These are phyloP conservation scores for Macrostomum lignano DNA, from an alignment of 1,140 invertebrate genomes.

Conservation along the genomic window DNA sequence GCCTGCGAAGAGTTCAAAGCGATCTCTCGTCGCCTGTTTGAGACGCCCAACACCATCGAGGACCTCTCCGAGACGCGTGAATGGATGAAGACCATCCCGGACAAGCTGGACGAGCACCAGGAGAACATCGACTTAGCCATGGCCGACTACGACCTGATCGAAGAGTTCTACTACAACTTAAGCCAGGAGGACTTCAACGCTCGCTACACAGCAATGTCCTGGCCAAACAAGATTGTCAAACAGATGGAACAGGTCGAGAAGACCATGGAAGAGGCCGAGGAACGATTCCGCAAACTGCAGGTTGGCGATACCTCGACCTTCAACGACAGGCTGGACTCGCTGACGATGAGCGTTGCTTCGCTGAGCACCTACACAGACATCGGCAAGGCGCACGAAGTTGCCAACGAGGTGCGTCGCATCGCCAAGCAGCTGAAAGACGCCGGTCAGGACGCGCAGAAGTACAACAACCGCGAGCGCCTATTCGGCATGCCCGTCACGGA, in stretches of 20 bases:
- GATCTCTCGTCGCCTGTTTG: slow-evolving; percentile 27
- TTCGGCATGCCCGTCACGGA: slow-evolving; percentile 39
- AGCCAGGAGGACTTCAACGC: slow-evolving; percentile 26
- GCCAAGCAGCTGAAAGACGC: slow-evolving; percentile 35
- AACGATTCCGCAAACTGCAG: slow-evolving; percentile 42
- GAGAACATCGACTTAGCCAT: slow-evolving; percentile 24
- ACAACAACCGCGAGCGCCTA: slow-evolving; percentile 42
- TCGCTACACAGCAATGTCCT: slow-evolving; percentile 27
- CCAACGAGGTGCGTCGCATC: slow-evolving; percentile 38
- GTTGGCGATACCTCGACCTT: slow-evolving; percentile 37
- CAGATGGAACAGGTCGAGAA: slow-evolving; percentile 22
- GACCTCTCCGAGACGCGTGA: slow-evolving; percentile 42
- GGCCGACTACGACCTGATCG: slow-evolving; percentile 27
- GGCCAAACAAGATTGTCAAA: slow-evolving; percentile 26
- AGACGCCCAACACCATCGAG: slow-evolving; percentile 38
- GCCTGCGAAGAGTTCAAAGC: slow-evolving; percentile 23
- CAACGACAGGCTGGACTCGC: slow-evolving; percentile 34
- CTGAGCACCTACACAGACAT: slow-evolving; percentile 27
- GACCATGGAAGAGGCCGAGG: slow-evolving; percentile 35
- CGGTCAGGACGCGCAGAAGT: slow-evolving; percentile 35
- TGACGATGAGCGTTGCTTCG: slow-evolving; percentile 25
- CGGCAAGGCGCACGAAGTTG: slow-evolving; percentile 38
- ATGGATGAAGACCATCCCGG: slow-evolving; percentile 44
- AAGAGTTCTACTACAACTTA: slow-evolving; percentile 28
- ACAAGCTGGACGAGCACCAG: slow-evolving; percentile 32